phyloP scores from a whole-genome alignment of 2,888 invertebrate genomes.

The Drosophila algonquin region DNA sequence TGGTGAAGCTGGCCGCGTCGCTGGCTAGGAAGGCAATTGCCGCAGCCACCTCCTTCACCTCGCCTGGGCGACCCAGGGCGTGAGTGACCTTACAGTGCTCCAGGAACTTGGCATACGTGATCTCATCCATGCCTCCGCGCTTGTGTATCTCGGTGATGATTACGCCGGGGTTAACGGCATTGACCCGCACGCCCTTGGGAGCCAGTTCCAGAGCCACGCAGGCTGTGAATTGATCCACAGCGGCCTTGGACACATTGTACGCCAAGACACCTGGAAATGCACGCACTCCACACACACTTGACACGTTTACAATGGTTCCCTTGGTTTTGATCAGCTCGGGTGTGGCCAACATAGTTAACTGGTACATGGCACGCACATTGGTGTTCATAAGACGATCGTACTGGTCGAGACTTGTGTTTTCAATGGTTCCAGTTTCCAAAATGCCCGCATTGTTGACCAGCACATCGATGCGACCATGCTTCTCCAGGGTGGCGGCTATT shows the following conservation, averaged over 20 bases:
- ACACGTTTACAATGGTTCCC: slow-evolving; percentile 96
- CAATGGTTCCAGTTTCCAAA: slow-evolving; percentile 91
- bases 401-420: slow-evolving; percentile 91
- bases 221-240: slow-evolving; percentile 96
- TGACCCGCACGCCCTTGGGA: slow-evolving; percentile 91
- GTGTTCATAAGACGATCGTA: slow-evolving; percentile 94
- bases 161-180: slow-evolving; percentile 96
- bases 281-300: slow-evolving; percentile 94
- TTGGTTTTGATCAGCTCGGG: slow-evolving; percentile 92
- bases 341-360: slow-evolving; percentile 92
- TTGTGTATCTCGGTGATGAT: slow-evolving; percentile 94
- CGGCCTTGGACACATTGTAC: slow-evolving; percentile 96
- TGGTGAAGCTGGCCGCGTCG: slow-evolving; percentile 88
- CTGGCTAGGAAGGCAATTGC: slow-evolving; percentile 95
- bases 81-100: slow-evolving; percentile 93
- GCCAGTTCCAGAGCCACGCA: slow-evolving; percentile 94
- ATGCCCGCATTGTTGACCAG: slow-evolving; percentile 95
- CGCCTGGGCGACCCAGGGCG: slow-evolving; percentile 94
- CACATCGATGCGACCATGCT: slow-evolving; percentile 89
- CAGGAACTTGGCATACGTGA: slow-evolving; percentile 91
- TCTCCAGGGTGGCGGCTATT: slow-evolving; percentile 87
- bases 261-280: slow-evolving; percentile 95
- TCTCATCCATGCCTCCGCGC: slow-evolving; percentile 90
- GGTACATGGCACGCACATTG: slow-evolving; percentile 91
- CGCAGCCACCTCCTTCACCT: slow-evolving; percentile 92